Conservation (phyloP, 2,113 vertebrate genomes). For the Cervus canadensis region DNA sequence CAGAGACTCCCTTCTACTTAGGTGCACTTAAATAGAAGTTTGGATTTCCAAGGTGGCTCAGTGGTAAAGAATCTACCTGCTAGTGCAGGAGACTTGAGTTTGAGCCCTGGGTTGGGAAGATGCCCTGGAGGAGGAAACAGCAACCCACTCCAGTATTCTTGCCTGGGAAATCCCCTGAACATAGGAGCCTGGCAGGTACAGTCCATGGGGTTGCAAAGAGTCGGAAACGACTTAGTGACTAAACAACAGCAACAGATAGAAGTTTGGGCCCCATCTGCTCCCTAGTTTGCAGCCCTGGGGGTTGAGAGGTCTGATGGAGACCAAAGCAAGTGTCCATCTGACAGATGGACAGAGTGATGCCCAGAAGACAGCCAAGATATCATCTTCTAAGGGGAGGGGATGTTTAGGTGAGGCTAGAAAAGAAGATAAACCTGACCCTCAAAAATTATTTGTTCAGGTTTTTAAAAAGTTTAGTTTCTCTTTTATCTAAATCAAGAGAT, state of each 20-base stretch:
- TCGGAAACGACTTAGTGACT: not conserved
- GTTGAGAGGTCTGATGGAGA: fast-evolving
- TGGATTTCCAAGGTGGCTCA: not conserved
- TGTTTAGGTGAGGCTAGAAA: not conserved
- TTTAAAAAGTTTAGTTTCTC: not conserved
- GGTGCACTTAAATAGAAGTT: not conserved
- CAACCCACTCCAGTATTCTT: not conserved
- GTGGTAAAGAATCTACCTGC: not conserved
- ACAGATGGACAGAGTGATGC: not conserved
- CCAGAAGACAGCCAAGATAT: not conserved
- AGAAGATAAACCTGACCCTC: not conserved
- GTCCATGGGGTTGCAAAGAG: not conserved
- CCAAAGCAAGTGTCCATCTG: fast-evolving
- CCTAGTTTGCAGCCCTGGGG: not conserved
- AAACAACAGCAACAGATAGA: not conserved
- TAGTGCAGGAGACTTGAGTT: not conserved
- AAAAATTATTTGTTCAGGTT: not conserved
- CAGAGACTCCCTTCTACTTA: not conserved
- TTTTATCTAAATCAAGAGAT: not conserved
- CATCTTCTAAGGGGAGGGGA: not conserved
- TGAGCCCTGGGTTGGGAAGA: not conserved
- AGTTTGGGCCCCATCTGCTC: too few species aligned
- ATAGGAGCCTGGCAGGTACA: not conserved
- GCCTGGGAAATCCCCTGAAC: not conserved
- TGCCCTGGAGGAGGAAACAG: not conserved